These are phyloP conservation scores for Syrrhaptes paradoxus DNA, from an alignment of 2,113 vertebrate species.

Conservation along the genomic window DNA sequence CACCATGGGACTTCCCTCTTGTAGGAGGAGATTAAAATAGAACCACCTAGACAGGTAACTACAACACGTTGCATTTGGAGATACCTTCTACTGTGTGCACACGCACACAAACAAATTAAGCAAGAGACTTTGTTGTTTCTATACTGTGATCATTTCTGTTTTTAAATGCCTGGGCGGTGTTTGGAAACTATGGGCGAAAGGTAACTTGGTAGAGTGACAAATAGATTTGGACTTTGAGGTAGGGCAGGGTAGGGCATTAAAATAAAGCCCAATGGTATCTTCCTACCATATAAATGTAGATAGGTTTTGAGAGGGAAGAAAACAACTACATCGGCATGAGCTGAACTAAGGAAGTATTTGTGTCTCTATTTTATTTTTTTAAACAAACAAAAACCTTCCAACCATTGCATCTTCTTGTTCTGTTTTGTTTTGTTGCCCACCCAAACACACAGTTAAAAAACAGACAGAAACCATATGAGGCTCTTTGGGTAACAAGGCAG, in stretches of 20 bases:
- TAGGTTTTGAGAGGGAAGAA: not conserved
- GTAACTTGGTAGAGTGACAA: conserved; percentile 2
- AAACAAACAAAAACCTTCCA: not conserved
- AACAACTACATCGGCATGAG: not conserved
- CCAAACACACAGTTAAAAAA: not conserved
- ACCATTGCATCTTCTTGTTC: not conserved
- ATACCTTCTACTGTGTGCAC: not conserved
- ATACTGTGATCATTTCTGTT: not conserved
- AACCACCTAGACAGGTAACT: not conserved
- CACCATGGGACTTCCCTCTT: not conserved
- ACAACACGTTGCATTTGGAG: not conserved
- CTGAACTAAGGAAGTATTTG: not conserved
- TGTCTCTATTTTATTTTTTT: not conserved
- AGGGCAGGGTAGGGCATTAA: not conserved
- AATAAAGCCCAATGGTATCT: not conserved
- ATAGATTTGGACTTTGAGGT: conserved; percentile 25
- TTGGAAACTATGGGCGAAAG: conserved; percentile 20
- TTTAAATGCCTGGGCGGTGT: conserved; percentile 24
- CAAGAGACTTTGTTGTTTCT: conserved; percentile 26
- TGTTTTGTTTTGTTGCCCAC: not conserved
- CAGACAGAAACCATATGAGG: not conserved
- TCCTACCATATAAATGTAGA: not conserved
- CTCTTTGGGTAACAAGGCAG: not conserved
- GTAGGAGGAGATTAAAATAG: conserved; percentile 39
- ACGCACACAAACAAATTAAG: not conserved